Evolutionary conservation across 2,888 invertebrate genomes (phyloP).

Genomic region (Parthenolecanium corni): DNA sequence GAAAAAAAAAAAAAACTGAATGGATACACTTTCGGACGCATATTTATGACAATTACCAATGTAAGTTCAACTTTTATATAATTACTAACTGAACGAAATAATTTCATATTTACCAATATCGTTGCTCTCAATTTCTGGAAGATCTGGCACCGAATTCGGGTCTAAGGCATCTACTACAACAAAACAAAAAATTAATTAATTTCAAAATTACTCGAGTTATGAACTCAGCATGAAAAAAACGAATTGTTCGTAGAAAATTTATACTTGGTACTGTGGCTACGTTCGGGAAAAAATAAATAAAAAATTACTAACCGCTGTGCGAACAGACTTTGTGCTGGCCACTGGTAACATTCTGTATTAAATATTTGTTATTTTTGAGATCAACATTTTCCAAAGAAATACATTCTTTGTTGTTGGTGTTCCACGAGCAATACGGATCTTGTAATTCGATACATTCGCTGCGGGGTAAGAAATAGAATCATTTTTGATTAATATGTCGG

Average conservation of each 20-base stretch:
- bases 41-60: too few species aligned
- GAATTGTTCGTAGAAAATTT: not conserved
- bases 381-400: conserved; percentile 38
- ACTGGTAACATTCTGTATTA: conserved; percentile 60
- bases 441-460: conserved; percentile 79
- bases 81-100: too few species aligned
- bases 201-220: not conserved
- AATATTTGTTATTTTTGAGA: conserved; percentile 46
- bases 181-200: not conserved
- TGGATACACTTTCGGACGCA: too few species aligned
- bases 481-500: too few species aligned
- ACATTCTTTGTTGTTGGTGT: conserved; percentile 49
- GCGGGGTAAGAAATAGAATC: conserved; percentile 39
- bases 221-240: not conserved
- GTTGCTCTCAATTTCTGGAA: not conserved
- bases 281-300: not conserved
- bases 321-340: conserved; percentile 41
- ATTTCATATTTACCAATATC: not conserved
- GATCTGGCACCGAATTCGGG: not conserved
- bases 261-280: too few species aligned
- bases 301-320: conserved; percentile 32
- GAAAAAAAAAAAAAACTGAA: too few species aligned
- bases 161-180: not conserved
- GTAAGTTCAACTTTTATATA: too few species aligned
- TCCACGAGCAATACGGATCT: conserved; percentile 98